Base-by-base conservation (phyloP, 2,797 vertebrate genomes). In the Microhierax caerulescens region DNA sequence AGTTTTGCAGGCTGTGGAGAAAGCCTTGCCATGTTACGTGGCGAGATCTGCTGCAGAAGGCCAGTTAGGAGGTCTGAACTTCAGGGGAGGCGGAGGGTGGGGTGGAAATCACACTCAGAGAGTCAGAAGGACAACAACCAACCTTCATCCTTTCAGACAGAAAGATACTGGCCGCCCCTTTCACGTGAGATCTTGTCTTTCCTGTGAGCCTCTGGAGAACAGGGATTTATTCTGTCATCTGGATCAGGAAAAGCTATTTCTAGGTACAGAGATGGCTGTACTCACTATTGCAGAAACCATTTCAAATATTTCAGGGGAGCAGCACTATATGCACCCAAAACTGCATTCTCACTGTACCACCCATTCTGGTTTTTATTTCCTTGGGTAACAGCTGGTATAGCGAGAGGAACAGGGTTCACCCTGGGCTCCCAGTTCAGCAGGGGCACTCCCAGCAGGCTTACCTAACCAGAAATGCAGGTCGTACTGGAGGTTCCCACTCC, bases 401-500 rank as follows among this genome's bases (percentile, higher is more conserved):
- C 2, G 53, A 59, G 56, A 56, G 56, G 65, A 61, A 20, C 10
- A 37, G 84, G 47, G 67, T 7, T 74, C 48, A 1, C 54, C 34
- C 2, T 36, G 78, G 36, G 54, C 56, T 94, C 61, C n/a, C 43
- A 23, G 43, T 13, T 15, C 3, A 25, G 43, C 84, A 20, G 64
- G 41, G 67, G 4, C 70, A 17, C 77, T 70, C 75, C 93, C 83
- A 18, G 11, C 50, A 54, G 21, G 78, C 91, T 98, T 96, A 99
- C 99, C 99, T 72, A 99, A 95, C 99, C 99, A 99, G 98, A 99
- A 99, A 96, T 99, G 99, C 68, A 99, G 98, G 94, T 99, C 99
- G 0, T 99, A 99, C 98, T 99, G 99, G 90, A 99, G 98, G 88
- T 95, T 98, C 10, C 99, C 99, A 0, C 98, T 99, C 74, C 99